Evolutionary conservation across 2,888 invertebrate genomes (phyloP), one percentile per base, ranked within the genome.

Genomic region (Malachius bipustulatus): DNA sequence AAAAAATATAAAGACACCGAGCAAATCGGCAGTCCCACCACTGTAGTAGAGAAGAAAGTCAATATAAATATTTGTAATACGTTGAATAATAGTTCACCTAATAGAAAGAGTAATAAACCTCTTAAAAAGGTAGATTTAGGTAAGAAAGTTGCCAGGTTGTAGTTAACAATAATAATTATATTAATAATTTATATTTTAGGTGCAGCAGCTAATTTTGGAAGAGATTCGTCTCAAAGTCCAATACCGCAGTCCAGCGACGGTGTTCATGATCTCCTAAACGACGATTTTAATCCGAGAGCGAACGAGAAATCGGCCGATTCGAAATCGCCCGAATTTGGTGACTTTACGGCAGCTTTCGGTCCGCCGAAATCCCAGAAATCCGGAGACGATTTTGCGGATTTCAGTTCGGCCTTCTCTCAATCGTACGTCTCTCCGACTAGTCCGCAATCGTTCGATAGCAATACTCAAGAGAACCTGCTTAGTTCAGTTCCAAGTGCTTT

Each of bases 301-400:
- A 60, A 57, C 3, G 70, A 70, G 42, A 36, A 31, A 16, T 45
- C 39, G 8, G 34, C 44, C 1, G 15, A 43, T 4, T 36, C 26
- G 26, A 39, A 32, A 34, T 12, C 40, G 2, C 39, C 44, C 47
- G 84, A 84, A 38, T 87, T 87, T 59, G 84, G 84, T 0, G 83
- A 85, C 62, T 87, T 87, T 56, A 66, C 75, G 3, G 69, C 74
- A 41, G 84, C 80, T 1, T 84, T 84, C 57, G 68, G 65, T 9
- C 52, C 56, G 34, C 46, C 51, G 4, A 41, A 47, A n/a, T 51
- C 38, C 9, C 38, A 42, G 37, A 47, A 45, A 30, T 14, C 46
- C 39, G 65, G 59, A 40, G 81, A 78, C 47, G 81, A 80, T 44
- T 88, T 88, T 62, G 88, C 85, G 0, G 88, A 87, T 63, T 87